Evolutionary conservation across 2,113 vertebrate genomes (phyloP).

Genomic region (Gavia stellata): DNA sequence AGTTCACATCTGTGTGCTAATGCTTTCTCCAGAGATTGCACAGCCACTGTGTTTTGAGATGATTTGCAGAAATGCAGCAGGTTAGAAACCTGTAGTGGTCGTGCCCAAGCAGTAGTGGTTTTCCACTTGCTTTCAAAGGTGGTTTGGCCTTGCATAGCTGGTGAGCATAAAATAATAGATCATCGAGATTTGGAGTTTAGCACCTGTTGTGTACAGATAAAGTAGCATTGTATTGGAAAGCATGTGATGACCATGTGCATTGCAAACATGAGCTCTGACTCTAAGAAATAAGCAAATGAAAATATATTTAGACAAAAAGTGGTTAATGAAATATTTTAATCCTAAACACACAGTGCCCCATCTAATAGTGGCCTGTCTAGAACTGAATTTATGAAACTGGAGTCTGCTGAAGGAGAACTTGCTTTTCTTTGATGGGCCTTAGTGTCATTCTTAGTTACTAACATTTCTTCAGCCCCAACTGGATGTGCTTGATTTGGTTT

Average conservation of each 20-base stretch:
- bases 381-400: not conserved
- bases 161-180: not conserved
- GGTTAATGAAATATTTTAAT: not conserved
- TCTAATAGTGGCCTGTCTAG: not conserved
- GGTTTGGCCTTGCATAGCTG: not conserved
- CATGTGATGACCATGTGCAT: accelerated
- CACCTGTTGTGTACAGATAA: not conserved
- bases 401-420: not conserved
- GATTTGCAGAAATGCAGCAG: not conserved
- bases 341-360: not conserved
- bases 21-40: not conserved
- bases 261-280: not conserved
- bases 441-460: not conserved
- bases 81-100: not conserved
- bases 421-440: not conserved
- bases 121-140: not conserved
- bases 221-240: not conserved
- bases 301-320: not conserved
- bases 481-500: not conserved
- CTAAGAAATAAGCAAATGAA: not conserved
- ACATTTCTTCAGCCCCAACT: not conserved
- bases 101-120: not conserved
- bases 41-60: not conserved
- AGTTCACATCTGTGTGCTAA: not conserved
- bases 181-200: not conserved